These are phyloP conservation scores for Spinus pinus DNA, from an alignment of 2,797 vertebrate species.

Conservation along the genomic window DNA sequence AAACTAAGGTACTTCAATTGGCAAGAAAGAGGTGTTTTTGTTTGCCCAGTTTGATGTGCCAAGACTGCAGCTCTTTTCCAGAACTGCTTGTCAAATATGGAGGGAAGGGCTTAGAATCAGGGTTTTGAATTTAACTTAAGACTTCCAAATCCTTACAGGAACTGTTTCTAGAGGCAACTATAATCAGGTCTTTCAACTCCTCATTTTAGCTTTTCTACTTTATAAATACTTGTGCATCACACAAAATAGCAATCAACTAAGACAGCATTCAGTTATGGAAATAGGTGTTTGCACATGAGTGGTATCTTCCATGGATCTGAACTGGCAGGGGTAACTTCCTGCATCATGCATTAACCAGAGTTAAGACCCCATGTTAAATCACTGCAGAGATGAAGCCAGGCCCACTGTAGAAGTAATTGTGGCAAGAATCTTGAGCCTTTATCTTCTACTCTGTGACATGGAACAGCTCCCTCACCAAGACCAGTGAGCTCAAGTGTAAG, in stretches of 20 bases:
- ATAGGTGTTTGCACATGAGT: neutral
- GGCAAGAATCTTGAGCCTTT: neutral
- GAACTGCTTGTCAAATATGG: neutral
- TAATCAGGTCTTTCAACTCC: neutral
- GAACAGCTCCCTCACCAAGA: neutral
- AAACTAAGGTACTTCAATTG: neutral
- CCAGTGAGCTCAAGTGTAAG: neutral
- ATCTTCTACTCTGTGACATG: neutral
- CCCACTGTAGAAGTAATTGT: neutral
- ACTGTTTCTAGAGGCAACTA: neutral
- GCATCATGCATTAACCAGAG: neutral
- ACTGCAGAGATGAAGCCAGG: neutral
- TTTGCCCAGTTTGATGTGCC: neutral
- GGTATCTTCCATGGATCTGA: neutral
- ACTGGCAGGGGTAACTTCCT: neutral
- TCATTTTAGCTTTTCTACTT: neutral
- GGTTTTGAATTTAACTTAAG: neutral
- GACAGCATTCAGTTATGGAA: neutral
- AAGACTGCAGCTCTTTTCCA: neutral
- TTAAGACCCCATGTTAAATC: neutral
- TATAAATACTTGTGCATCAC: neutral
- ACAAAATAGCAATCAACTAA: neutral
- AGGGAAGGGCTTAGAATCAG: neutral
- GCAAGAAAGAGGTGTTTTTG: neutral
- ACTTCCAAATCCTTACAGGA: neutral